These are phyloP conservation scores for Priocnemis perturbator DNA, from an alignment of 2,888 invertebrate species.

Conservation along the genomic window DNA sequence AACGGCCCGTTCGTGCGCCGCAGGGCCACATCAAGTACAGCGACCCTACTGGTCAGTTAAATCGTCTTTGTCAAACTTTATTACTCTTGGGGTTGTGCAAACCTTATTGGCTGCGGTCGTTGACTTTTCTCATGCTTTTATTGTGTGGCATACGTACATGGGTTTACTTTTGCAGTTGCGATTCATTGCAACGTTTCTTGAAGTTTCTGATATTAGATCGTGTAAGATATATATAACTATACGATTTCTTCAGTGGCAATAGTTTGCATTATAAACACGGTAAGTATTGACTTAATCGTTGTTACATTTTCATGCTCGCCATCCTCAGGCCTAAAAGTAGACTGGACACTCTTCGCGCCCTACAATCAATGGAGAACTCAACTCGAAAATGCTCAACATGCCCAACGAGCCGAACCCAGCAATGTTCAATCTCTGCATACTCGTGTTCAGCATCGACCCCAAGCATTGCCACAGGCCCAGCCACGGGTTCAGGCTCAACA, in stretches of 20 bases:
- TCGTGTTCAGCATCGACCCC: slow-evolving; percentile 13
- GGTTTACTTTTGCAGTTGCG: not conserved
- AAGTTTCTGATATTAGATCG: too few relatives aligned
- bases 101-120: not conserved
- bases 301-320: too few relatives aligned
- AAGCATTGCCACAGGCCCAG: slow-evolving; percentile 6
- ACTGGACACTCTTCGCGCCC: slow-evolving; percentile 63
- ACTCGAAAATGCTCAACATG: slow-evolving; percentile 46
- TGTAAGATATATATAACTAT: too few relatives aligned
- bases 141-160: not conserved
- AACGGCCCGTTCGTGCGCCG: slow-evolving; percentile 53
- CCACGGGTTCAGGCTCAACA: slow-evolving; percentile 3
- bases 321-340: slow-evolving; percentile 60
- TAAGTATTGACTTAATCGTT: too few relatives aligned
- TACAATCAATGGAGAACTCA: slow-evolving; percentile 60
- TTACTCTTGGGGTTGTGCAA: not conserved
- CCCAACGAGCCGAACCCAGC: slow-evolving; percentile 51
- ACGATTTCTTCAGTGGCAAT: too few relatives aligned
- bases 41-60: slow-evolving; percentile 63
- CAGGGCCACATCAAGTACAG: slow-evolving; percentile 65
- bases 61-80: not conserved
- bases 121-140: not conserved
- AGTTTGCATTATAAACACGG: too few relatives aligned
- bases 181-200: not conserved
- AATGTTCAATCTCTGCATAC: slow-evolving; percentile 21